Evolutionary conservation across 2,888 invertebrate species (phyloP), one percentile per base, ranked within the genome.

Genomic region (Acrobasis consociella): DNA sequence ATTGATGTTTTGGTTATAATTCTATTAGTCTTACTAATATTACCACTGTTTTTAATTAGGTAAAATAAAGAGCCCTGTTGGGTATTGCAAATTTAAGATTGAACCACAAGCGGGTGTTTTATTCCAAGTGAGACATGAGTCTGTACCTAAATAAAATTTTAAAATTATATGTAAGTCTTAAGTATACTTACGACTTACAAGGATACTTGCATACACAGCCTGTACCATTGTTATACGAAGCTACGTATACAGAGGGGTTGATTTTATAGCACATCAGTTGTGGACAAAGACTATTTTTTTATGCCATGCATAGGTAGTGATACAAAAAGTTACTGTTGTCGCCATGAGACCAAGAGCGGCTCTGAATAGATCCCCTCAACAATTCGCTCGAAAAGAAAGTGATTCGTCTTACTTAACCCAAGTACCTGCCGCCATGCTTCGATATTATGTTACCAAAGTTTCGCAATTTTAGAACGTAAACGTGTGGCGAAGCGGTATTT

Each of bases 331-430:
- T 22, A 22, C 22, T 69, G 65, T 59, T 67, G 55, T 50, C 53
- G 66, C 67, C 76, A 77, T 78, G 77, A 76, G 76, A 84, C 82
- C 78, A 78, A 82, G 83, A 84, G 79, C 83, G 74, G 74, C 77
- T 70, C 74, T 75, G 78, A 81, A 80, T 80, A 76, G 78, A 72
- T 67, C 72, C 66, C 65, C 61, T 69, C 16, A 49, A 49, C 16
- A 62, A 53, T 53, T 55, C 68, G 76, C 76, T 75, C 76, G 75
- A 83, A 87, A 86, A 83, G 87, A 88, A 87, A 87, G 86, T 82
- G 82, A 87, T 81, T 75, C 74, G 78, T 79, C 78, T 83, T 81
- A 80, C 78, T 81, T 82, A 81, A 83, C 81, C 77, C 76, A 74
- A 72, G 69, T 78, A 77, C 79, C 73, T 73, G 72, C 67, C 77